Evolutionary conservation across 2,888 invertebrate genomes (phyloP), one percentile per base, ranked within the genome.

Genomic region (Nyleta sp.): DNA sequence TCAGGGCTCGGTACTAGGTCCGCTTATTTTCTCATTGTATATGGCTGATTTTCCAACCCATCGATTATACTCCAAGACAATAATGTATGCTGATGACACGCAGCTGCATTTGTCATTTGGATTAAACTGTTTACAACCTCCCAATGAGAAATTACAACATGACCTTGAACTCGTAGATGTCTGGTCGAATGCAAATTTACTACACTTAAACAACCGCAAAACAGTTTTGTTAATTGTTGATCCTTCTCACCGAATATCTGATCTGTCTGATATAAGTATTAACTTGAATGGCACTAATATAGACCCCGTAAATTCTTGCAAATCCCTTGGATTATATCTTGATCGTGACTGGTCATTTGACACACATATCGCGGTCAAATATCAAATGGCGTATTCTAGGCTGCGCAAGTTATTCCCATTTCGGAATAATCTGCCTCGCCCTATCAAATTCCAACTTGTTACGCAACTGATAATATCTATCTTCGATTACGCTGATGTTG

Each of bases 381-480:
- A 24, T 15, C 24, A 57, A 11, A 24, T 18, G 11, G n/a, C 57
- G n/a, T 53, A 53, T 18, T n/a, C 33, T 17, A 52, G 33, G 13
- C 33, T 52, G 1, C 8, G 48, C 5, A 24, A 15, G 6, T 10
- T 52, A 10, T 52, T 11, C 24, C 33, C 31, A 3, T 33, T 17
- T 33, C 15, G 31, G 8, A 8, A n/a, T 33, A 8, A 4, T 5
- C 4, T 52, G 3, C 33, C 31, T 17, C n/a, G 11, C 6, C 1
- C 8, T 28, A 38, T 38, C 38, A 38, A 38, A n/a, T 6, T 38
- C 7, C 38, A 38, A 38, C 38, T 38, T 4, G 7, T 5, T 4
- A 5, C 38, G 13, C 7, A 8, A 13, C 38, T 38, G 13, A 38
- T 38, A 10, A 11, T 38, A 13, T 42, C 42, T 5, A 15, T 42